phyloP scores from a whole-genome alignment of 2,797 vertebrate species.

The Calcarius lapponicus region DNA sequence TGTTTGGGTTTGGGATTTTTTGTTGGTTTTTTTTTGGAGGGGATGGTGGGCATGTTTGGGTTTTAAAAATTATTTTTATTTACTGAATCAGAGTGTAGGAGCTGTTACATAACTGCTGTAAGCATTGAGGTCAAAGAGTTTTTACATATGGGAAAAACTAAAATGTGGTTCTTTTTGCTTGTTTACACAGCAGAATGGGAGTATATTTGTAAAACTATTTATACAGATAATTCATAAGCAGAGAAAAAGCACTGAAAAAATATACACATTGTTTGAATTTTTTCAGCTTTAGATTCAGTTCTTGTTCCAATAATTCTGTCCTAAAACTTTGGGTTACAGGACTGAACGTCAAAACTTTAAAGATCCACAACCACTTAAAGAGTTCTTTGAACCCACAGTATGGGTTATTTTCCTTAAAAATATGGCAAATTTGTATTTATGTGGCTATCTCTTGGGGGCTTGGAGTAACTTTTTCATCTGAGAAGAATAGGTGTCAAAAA shows the following conservation, averaged over 20 bases:
- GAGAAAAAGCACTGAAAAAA: neutral
- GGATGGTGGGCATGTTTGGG: rapidly evolving
- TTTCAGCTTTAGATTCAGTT: neutral
- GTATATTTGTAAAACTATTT: rapidly evolving
- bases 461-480: neutral
- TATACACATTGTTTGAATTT: neutral
- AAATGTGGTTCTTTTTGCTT: neutral
- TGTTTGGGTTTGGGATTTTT: neutral
- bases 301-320: neutral
- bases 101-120: neutral
- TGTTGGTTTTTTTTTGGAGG: neutral
- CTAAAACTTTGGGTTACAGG: neutral
- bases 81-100: neutral
- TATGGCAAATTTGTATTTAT: neutral
- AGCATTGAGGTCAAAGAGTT: neutral
- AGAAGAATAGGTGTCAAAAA: neutral
- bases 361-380: neutral
- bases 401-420: neutral
- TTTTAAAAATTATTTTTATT: neutral
- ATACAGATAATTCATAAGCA: neutral
- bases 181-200: neutral
- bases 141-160: neutral
- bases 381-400: neutral
- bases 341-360: neutral
- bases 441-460: neutral